Percentiles rank a stretch among this genome's conserved stretches.
Evolutionary conservation across 92 coral and sea anemone genomes (phyloP).

Genomic region (Palythoa grandiflora): DNA sequence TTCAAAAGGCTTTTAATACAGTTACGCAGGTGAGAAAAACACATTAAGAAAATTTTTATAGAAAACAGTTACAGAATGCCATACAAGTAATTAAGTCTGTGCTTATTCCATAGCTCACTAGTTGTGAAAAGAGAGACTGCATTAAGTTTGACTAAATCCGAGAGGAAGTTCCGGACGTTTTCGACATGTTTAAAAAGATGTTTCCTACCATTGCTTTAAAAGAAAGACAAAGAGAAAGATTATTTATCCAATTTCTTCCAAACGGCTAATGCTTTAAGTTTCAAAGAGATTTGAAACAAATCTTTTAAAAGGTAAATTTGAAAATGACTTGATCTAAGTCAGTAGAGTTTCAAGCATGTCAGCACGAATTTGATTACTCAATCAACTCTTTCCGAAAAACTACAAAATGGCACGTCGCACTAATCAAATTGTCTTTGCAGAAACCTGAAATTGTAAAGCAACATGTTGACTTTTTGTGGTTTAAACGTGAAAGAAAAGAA

Average conservation of each 20-base stretch:
- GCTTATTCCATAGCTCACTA: slow-evolving; percentile 8
- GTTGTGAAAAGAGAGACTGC: not conserved
- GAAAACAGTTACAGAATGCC: slow-evolving; percentile 21
- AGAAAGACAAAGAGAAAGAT: slow-evolving; percentile 21
- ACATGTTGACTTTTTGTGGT: slow-evolving; percentile 1
- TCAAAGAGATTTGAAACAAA: not conserved
- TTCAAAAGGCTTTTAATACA: slow-evolving; percentile 45
- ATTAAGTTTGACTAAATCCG: not conserved
- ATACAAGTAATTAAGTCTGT: slow-evolving; percentile 13
- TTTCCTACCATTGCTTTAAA: not conserved
- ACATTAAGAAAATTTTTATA: slow-evolving; percentile 28
- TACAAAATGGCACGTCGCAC: not conserved
- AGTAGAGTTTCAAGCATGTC: not conserved
- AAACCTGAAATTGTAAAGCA: slow-evolving; percentile 11
- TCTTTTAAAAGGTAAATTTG: not conserved
- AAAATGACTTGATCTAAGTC: slow-evolving; percentile 12
- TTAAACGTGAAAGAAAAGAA: not conserved
- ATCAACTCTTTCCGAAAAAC: not conserved
- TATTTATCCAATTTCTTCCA: slow-evolving; percentile 3
- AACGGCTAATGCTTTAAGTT: slow-evolving; percentile 28
- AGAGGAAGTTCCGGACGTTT: slow-evolving; percentile 19
- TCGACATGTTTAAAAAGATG: slow-evolving; percentile 17
- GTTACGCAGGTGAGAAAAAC: slow-evolving; percentile 50
- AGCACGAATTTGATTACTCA: not conserved
- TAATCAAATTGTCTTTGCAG: not conserved